Base-by-base conservation (phyloP, 2,888 invertebrate genomes). In the Volucella bombylans region DNA sequence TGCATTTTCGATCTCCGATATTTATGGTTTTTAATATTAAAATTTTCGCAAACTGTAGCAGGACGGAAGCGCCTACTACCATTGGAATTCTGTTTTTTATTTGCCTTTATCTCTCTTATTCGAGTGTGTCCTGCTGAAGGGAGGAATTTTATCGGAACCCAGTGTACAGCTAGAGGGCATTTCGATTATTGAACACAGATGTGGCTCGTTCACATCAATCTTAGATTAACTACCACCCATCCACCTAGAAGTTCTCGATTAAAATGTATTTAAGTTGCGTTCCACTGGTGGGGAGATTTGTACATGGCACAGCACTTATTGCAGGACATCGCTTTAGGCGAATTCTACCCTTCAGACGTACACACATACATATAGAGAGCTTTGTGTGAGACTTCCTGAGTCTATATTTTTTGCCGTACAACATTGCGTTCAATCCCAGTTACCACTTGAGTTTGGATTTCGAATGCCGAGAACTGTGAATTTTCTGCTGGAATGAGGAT, bases 1-100 rank as follows among this genome's bases (percentile, higher is more conserved):
- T 65, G 65, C 55, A 73, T 74, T 69, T 79, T 71, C 65, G 72
- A 59, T 79, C 45, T 67, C 50, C 43, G 76, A 85, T 85, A 85
- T 85, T 85, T 85, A 85, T 85, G 85, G 85, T 85, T 85, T 85
- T 72, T 76, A 76, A 85, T 85, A 81, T 85, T 85, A 85, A 85
- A 85, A 85, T 85, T 79, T 85, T 81, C 85, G 62, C 79, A 72
- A 72, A 54, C 77, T 52, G 54, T 52, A 61, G 54, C 67, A 71
- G 79, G 69, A 76, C 65, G 54, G 59, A 61, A 67, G 45, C 12
- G 71, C 71, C 76, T 71, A 82, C 76, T 71, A 82, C 71, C 50
- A 62, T 67, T 67, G 78, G 68, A 52, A 78, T 82, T 57, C 12
- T 11, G 11, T 18, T 52, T 31, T 54, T 39, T 64, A 65, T 82